These are phyloP conservation scores for Tuta absoluta DNA, from an alignment of 2,888 invertebrate species.

Conservation along the genomic window DNA sequence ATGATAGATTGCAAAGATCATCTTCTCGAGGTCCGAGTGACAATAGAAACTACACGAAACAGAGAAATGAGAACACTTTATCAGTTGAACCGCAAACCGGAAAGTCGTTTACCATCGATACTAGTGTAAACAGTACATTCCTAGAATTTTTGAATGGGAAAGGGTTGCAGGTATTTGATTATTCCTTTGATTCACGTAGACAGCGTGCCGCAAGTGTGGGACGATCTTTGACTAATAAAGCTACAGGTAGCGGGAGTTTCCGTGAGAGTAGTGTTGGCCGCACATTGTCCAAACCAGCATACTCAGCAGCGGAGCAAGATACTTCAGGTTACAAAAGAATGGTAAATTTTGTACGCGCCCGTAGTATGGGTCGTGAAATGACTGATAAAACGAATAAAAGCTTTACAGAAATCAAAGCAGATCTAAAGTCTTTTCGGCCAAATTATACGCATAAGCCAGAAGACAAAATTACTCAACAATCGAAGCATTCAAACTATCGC, in stretches of 20 bases:
- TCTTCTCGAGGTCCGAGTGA: constrained; percentile 33
- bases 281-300: constrained; percentile 20
- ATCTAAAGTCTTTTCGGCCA: constrained; percentile 57
- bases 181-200: constrained; percentile 54
- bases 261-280: constrained; percentile 37
- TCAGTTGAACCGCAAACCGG: constrained; percentile 54
- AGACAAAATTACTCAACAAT: constrained; percentile 32
- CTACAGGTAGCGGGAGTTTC: constrained; percentile 27
- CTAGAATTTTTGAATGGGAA: constrained; percentile 52
- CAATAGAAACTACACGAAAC: background rate
- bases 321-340: constrained; percentile 22
- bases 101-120: constrained; percentile 65
- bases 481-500: constrained; percentile 25
- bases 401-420: constrained; percentile 66
- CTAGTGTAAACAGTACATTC: constrained; percentile 65
- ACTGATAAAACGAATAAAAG: constrained; percentile 43
- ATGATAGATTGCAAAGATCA: constrained; percentile 34
- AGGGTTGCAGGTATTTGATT: constrained; percentile 45
- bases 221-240: constrained; percentile 44
- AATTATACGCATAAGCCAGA: constrained; percentile 33
- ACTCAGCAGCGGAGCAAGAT: background rate
- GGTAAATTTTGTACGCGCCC: constrained; percentile 52
- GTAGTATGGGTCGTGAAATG: constrained; percentile 59
- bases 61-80: constrained; percentile 41
- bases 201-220: constrained; percentile 70